Base-by-base conservation (phyloP, 2,888 invertebrate genomes). In the Andrena flavipes region DNA sequence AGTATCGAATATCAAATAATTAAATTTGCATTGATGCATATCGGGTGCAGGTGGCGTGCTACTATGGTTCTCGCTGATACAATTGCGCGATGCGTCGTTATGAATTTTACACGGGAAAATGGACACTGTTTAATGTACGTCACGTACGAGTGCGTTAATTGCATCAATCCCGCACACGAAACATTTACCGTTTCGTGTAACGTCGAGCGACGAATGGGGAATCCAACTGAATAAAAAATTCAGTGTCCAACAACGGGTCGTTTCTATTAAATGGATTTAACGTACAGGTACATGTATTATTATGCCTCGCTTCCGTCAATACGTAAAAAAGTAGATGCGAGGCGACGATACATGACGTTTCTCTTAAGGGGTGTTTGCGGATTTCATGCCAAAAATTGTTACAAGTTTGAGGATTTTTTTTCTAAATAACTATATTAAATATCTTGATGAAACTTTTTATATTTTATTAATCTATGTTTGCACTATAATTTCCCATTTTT, bases 81-180 rank as follows among this genome's bases (percentile, higher is more conserved):
- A 54, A 80, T 80, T 56, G 29, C n/a, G 42, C 67, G 48, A 29
- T 20, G 48, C 26, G 48, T 56, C 48, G 62, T 10, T 60, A 48
- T 26, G 48, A 72, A 56, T 72, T 48, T 54, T 35, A 33, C 26
- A 30, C 29, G n/a, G 13, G 59, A 48, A 62, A 51, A 54, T 29
- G 42, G 3, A 42, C 20, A 29, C 5, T 48, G 33, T 80, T 80
- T 72, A 79, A 67, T 51, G 80, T 30, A 56, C 29, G 59, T 70
- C 30, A 13, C n/a, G 2, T 16, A 33, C 51, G 30, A 16, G 10
- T n/a, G 67, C 51, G 60, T 76, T 62, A 54, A 76, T 76, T 51
- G 30, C 48, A 26, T n/a, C 42, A 33, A 62, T 67, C 29, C 10
- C 59, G 23, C 29, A 42, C 29, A 16, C 23, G 26, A 68, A 68